Evolutionary conservation across 2,888 invertebrate genomes (phyloP), one percentile per base, ranked within the genome.

Genomic region (Campaea margaritaria): DNA sequence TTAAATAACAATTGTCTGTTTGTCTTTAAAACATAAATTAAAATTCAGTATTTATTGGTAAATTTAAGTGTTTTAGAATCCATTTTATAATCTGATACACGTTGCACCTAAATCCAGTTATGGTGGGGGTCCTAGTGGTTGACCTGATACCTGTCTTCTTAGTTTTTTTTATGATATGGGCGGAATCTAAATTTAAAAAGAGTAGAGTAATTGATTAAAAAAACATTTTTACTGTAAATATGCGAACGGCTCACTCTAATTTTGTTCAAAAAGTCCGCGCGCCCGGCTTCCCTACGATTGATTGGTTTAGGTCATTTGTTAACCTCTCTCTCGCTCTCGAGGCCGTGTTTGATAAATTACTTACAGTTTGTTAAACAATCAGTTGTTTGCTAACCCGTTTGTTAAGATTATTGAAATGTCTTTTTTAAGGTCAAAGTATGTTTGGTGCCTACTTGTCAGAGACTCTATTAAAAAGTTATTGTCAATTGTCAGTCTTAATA

Each of bases 251-350:
- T 11, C 21, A n/a, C 12, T 12, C n/a, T 43, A 16, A 21, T 21
- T 21, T 5, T 21, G 21, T 21, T 21, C 21, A 21, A 21, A 42
- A 42, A 12, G 16, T 1, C 12, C 39, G 12, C 12, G 42, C 13
- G 12, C 0, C 39, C 21, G 21, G 21, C 21, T 9, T 41, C 14
- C 2, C n/a, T 15, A 12, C 67, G 70, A 70, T 66, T 81, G 80
- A 81, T 81, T 78, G 75, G 80, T 81, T 72, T 60, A 69, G 70
- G 67, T 68, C 74, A 80, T 82, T 81, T 78, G 81, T 81, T 75
- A 76, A 70, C 73, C 78, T 69, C 21, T 10, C 13, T 27, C 9
- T 10, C 60, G 51, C 64, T 64, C 55, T 67, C 73, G 73, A 48
- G 65, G 52, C 38, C 56, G 58, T 72, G 58, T 65, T 69, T 76